Evolutionary conservation across 2,113 vertebrate species (phyloP), one percentile per base, ranked within the genome.

Genomic region (Myotis yumanensis): DNA sequence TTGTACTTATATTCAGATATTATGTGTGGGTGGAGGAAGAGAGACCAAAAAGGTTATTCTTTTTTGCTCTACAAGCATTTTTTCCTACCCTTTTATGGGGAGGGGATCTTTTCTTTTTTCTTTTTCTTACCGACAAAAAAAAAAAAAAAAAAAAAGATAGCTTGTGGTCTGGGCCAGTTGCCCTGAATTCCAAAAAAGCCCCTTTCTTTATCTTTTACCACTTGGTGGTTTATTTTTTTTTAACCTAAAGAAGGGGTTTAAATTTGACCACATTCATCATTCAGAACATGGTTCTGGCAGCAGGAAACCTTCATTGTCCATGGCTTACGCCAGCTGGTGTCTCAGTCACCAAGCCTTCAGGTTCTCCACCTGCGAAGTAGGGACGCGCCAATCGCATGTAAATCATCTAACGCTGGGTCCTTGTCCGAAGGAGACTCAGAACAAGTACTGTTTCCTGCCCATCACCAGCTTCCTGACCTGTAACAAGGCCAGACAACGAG

Each of bases 111-210:
- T 5, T n/a, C 16, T 66, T 76, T 81, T 81, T 71, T 28, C 30
- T 80, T 48, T 80, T 85, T 94, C 48, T 62, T 40, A 86, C 14
- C 66, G 57, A 81, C 82, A 95, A 82, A n/a, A n/a, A 69, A 89
- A 82, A 25, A n/a, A 69, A 89, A 82, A 25, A n/a, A 79, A 89
- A 86, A 43, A 43, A 43, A 43, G 9, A 83, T 15, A 81, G 12
- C 54, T 94, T 94, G 5, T 69, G 17, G 15, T 51, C 62, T 91
- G 20, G 57, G 30, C 40, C 16, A 59, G 66, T 71, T 69, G 81
- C 20, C 35, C 52, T 2, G 16, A 95, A 89, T 88, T 93, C 14
- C 46, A 64, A 16, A 64, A 94, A 43, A n/a, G 2, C 22, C 17
- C 64, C 40, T 85, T 81, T 32, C 69, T 48, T 11, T 77, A 79